Percentiles rank a stretch among this genome's conserved stretches.
Evolutionary conservation across 2,888 invertebrate genomes (phyloP).

Genomic region (Tenodera sinensis): DNA sequence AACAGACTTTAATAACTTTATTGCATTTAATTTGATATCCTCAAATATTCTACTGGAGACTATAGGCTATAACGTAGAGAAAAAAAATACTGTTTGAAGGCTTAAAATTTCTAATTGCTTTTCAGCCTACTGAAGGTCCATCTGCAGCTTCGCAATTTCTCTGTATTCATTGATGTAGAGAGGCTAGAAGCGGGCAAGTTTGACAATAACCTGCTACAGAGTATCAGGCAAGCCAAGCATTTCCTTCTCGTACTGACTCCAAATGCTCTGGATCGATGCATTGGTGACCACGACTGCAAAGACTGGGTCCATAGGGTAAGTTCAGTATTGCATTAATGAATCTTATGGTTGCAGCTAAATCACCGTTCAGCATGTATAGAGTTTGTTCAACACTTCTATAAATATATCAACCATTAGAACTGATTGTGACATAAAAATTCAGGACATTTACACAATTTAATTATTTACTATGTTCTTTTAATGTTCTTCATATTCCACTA

Average conservation of each 20-base stretch:
- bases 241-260: slow-evolving; percentile 95
- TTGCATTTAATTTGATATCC: not conserved
- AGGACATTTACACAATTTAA: not conserved
- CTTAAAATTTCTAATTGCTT: not conserved
- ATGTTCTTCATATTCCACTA: too few relatives aligned
- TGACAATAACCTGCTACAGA: slow-evolving; percentile 94
- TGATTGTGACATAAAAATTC: not conserved
- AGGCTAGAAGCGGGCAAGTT: slow-evolving; percentile 97
- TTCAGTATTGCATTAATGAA: slow-evolving; percentile 14
- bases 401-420: too few relatives aligned
- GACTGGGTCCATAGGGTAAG: slow-evolving; percentile 99
- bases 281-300: slow-evolving; percentile 87
- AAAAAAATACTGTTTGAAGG: not conserved
- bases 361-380: too few relatives aligned
- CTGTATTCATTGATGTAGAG: slow-evolving; percentile 98
- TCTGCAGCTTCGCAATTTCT: slow-evolving; percentile 89
- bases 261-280: slow-evolving; percentile 89
- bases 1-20: not conserved
- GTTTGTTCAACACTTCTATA: not conserved
- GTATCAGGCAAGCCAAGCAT: slow-evolving; percentile 94
- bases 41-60: not conserved
- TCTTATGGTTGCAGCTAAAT: too few relatives aligned
- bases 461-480: not conserved
- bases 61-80: not conserved
- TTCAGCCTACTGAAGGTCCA: slow-evolving; percentile 89